Evolutionary conservation across 2,888 invertebrate species (phyloP).

Genomic region (Trachelus stipa): DNA sequence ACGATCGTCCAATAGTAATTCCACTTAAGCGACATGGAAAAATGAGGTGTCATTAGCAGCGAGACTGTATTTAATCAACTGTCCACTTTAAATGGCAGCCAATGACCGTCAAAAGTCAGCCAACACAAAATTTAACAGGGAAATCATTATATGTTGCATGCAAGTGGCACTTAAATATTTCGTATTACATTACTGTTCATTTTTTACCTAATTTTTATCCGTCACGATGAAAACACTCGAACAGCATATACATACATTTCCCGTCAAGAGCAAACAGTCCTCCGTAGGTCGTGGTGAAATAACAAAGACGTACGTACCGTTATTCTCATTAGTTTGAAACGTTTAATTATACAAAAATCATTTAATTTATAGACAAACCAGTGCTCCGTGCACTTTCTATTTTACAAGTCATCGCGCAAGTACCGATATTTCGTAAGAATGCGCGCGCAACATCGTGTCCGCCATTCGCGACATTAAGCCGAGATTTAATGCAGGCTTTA

Average conservation of each 20-base stretch:
- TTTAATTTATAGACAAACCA: neutral
- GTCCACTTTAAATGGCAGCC: neutral
- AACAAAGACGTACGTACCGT: neutral
- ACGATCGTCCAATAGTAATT: neutral
- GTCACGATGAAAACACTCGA: neutral
- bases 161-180: neutral
- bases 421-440: neutral
- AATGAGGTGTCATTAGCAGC: neutral
- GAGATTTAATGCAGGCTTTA: neutral
- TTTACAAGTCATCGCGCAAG: constrained; percentile 10
- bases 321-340: neutral
- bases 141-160: neutral
- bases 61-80: neutral
- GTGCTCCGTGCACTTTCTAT: neutral
- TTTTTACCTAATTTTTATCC: neutral
- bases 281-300: neutral
- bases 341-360: neutral
- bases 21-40: neutral
- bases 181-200: neutral
- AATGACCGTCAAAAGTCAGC: neutral
- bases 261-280: too few species aligned
- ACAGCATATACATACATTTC: neutral
- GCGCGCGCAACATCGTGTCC: neutral
- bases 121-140: neutral
- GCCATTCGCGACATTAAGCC: neutral